These are phyloP conservation scores for Tryphoninae sp. DNA, from an alignment of 2,888 invertebrate genomes.

Conservation along the genomic window DNA sequence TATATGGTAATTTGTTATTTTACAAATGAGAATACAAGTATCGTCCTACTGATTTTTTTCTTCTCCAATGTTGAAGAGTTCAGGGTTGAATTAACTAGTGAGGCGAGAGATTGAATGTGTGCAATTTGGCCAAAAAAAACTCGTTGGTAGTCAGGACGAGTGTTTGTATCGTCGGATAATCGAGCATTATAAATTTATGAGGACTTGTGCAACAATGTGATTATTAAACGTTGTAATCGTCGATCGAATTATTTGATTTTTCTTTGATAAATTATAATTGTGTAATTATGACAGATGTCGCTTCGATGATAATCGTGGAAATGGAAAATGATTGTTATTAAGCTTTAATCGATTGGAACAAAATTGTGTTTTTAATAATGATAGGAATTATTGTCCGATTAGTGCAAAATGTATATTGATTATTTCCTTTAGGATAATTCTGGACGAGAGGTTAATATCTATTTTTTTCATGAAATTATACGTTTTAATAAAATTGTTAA, in stretches of 20 bases:
- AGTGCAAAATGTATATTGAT: too few species aligned
- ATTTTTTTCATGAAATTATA: too few species aligned
- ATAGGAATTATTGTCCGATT: too few species aligned
- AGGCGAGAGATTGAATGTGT: background rate
- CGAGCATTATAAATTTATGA: background rate
- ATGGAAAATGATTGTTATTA: background rate
- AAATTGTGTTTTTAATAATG: background rate
- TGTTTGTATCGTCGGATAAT: background rate
- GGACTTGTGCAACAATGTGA: background rate
- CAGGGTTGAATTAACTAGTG: background rate
- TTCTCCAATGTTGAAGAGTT: constrained; percentile 41
- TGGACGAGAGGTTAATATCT: too few species aligned
- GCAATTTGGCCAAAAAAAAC: background rate
- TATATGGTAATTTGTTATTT: constrained; percentile 50
- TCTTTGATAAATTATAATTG: background rate
- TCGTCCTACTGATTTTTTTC: constrained; percentile 36
- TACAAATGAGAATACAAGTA: constrained; percentile 20
- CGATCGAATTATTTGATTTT: too few species aligned
- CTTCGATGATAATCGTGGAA: background rate
- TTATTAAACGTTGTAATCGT: background rate
- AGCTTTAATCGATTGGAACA: background rate
- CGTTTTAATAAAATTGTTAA: too few species aligned
- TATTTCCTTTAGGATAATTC: too few species aligned
- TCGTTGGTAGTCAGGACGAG: background rate
- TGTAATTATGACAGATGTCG: background rate